Percentiles rank a stretch among this genome's conserved stretches.
phyloP scores from a whole-genome alignment of 2,888 invertebrate species.

The Leucophenga montana region DNA sequence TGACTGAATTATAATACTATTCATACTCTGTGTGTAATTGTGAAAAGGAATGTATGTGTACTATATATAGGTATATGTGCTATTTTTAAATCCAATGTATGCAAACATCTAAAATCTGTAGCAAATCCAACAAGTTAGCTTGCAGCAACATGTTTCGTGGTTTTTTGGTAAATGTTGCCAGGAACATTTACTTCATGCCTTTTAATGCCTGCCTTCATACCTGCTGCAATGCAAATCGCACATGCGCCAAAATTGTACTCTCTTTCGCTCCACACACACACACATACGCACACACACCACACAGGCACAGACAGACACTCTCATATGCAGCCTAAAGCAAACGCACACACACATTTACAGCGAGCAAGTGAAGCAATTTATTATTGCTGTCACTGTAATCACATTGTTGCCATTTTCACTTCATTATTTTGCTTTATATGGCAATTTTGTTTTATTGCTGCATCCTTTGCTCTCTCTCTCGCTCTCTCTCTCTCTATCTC shows the following conservation, averaged over 20 bases:
- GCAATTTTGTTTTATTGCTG: conserved; percentile 63
- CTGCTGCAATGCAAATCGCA: background rate
- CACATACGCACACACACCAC: conserved; percentile 23
- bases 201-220: background rate
- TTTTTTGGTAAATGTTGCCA: conserved; percentile 37
- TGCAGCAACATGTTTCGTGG: conserved; percentile 47
- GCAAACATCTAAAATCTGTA: background rate
- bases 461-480: conserved; percentile 46
- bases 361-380: conserved; percentile 44
- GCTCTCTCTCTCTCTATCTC: conserved; percentile 29
- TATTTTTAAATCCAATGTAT: too few relatives aligned
- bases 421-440: conserved; percentile 64
- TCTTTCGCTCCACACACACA: conserved; percentile 36
- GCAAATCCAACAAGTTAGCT: conserved; percentile 60
- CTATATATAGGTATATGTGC: background rate
- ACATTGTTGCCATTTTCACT: conserved; percentile 68
- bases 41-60: background rate
- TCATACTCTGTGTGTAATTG: too few relatives aligned
- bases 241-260: conserved; percentile 43
- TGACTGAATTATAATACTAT: too few relatives aligned
- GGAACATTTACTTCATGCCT: conserved; percentile 42
- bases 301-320: background rate
- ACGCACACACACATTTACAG: too few relatives aligned
- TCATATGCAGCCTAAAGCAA: background rate
- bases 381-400: conserved; percentile 56